Evolutionary conservation across 2,797 vertebrate species (phyloP), one percentile per base, ranked within the genome.

Genomic region (Arrhamphus sclerolepis): DNA sequence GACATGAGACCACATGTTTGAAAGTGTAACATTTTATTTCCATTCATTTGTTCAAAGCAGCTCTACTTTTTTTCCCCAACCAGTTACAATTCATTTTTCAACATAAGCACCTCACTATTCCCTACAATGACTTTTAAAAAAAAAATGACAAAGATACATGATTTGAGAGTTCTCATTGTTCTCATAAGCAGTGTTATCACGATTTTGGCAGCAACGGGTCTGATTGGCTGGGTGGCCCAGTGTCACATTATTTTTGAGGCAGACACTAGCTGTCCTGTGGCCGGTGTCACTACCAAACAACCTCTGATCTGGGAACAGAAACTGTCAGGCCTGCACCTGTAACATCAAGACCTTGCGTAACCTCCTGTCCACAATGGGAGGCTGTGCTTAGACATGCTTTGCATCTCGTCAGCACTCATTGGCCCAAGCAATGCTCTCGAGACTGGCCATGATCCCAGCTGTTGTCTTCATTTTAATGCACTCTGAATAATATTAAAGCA

Each of bases 401-500:
- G 78, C 82, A 86, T 89, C 84, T 69, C 72, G 42, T 67, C 56
- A 22, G 65, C 66, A 55, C 81, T 85, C 73, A 61, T 74, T 72
- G 85, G 82, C 80, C 85, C 67, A 48, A 70, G 82, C 80, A 83
- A 80, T 87, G 66, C 89, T 89, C 85, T 54, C 0, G 84, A 90
- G 89, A 91, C 81, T 76, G 84, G 80, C 79, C 87, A 62, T 73
- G 80, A 89, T 90, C 90, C 89, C 89, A 92, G 90, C 90, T 93
- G 91, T 92, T 92, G 87, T 88, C 87, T 91, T 90, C 89, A 86
- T 93, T 92, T 89, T 88, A 92, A 92, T 91, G 89, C 87, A 84
- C 89, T 87, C 87, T 76, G 92, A 93, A 93, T 92, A 92, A 89
- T 91, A 92, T 92, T 92, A 91, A 91, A 91, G 87, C 76, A 63